Percentiles rank a stretch among this genome's conserved stretches.
phyloP scores from a whole-genome alignment of 2,888 invertebrate species.

The Apamea epomidion region DNA sequence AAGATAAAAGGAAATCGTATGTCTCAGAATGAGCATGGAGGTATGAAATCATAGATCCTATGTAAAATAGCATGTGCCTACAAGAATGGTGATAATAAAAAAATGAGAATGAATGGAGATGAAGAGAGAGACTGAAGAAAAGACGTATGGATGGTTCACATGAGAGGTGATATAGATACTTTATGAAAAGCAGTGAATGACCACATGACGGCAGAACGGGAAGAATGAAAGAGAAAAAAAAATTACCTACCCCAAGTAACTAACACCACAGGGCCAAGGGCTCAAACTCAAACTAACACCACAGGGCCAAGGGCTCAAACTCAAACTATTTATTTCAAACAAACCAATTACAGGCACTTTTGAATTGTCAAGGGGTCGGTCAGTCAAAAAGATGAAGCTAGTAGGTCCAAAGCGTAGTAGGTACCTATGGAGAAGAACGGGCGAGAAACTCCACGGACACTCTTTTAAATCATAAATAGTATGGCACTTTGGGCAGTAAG shows the following conservation, averaged over 20 bases:
- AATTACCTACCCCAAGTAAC: neutral
- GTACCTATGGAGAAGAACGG: no score
- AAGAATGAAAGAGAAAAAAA: neutral
- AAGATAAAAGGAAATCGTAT: neutral
- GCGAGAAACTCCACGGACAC: no score
- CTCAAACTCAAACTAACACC: neutral
- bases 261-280: neutral
- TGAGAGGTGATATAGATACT: no score
- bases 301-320: no score
- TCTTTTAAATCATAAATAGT: no score
- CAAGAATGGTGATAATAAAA: neutral
- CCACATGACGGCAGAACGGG: neutral
- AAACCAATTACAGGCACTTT: no score
- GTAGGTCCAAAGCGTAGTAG: no score
- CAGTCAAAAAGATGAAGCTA: no score
- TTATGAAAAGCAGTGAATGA: neutral
- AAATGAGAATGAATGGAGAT: neutral
- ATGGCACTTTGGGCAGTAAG: no score
- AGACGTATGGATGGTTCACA: no score
- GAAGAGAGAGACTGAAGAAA: neutral
- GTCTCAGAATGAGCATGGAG: neutral
- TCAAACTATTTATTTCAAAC: no score
- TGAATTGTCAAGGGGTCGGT: no score
- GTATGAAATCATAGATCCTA: neutral
- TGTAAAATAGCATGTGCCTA: neutral